A percentile compares a stretch with the other conserved stretches of the same genome.
Evolutionary conservation across 2,797 vertebrate species (phyloP).

Genomic region (Ataeniobius toweri): DNA sequence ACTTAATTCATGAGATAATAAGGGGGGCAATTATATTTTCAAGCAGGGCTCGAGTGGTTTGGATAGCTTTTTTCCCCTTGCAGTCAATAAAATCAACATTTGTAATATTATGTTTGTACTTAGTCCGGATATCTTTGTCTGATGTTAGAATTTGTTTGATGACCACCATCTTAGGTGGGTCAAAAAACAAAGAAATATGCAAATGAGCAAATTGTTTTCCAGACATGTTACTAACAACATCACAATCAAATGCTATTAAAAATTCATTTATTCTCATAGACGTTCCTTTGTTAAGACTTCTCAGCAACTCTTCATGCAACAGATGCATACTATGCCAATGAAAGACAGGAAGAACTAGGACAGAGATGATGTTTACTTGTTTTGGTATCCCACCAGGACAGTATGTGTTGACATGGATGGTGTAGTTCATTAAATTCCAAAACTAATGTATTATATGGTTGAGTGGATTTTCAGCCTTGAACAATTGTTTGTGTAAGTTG

Average conservation of each 20-base stretch:
- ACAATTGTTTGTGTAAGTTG: background rate
- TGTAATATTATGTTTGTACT: background rate
- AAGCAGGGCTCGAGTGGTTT: background rate
- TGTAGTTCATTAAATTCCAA: conserved; percentile 5
- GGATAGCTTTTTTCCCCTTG: background rate
- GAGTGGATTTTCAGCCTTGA: background rate
- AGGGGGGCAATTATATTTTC: background rate
- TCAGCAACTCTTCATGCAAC: background rate
- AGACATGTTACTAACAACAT: background rate
- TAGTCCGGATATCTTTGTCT: background rate
- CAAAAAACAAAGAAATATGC: background rate
- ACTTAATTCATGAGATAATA: background rate
- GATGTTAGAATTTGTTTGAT: background rate
- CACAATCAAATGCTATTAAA: background rate
- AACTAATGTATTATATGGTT: background rate
- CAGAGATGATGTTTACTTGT: background rate
- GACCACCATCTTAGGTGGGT: background rate
- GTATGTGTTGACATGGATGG: background rate
- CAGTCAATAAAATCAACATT: background rate
- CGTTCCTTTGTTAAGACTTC: conserved; percentile 1
- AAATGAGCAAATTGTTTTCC: background rate
- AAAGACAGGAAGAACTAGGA: conserved; percentile 2
- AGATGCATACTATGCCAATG: background rate
- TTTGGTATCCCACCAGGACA: background rate
- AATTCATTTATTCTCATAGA: background rate